Base-by-base conservation (phyloP, 1,140 invertebrate species). In the Cepaea nemoralis region DNA sequence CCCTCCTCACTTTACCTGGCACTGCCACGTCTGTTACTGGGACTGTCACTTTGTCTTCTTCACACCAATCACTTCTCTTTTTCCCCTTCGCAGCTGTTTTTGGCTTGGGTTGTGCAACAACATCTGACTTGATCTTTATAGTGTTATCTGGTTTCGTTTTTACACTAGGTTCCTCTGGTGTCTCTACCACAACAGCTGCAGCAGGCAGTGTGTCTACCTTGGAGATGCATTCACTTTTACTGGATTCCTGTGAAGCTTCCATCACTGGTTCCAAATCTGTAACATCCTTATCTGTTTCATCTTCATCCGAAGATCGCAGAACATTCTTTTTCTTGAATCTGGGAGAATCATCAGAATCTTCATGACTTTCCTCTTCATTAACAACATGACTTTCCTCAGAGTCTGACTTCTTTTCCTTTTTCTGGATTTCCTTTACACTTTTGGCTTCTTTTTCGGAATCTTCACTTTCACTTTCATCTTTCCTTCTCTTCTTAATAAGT, bases 321-420 rank as follows among this genome's bases (percentile, higher is more conserved):
- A 83, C 82, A 77, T 83, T 83, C 45, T 83, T 83, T 74, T 77
- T 83, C 33, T 81, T 80, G 55, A 77, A 77, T 12, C 37, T 63
- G 37, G 74, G 37, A 35, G 45, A 39, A 33, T 77, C 66, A n/a
- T 77, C 77, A 37, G 77, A 73, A 27, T 80, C 77, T n/a, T 67
- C 77, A 16, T 31, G 1, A 48, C 27, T 75, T 24, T 75, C 73
- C 5, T 27, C 35, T 19, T 75, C 50, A 55, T 83, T 77, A 37
- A 77, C 12, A 63, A 73, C 76, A 22, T 74, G 71, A 66, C 78
- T 83, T 12, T 66, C 71, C 48, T 83, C 78, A 24, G 77, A 27
- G 39, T 69, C 59, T 22, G 19, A 27, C 19, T 59, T 67, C 24
- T 39, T 50, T 42, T 27, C 37, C 37, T 73, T 77, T 48, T 80